These are phyloP conservation scores for Leptonema lineaticorne DNA, from an alignment of 1,140 invertebrate species.

Conservation along the genomic window DNA sequence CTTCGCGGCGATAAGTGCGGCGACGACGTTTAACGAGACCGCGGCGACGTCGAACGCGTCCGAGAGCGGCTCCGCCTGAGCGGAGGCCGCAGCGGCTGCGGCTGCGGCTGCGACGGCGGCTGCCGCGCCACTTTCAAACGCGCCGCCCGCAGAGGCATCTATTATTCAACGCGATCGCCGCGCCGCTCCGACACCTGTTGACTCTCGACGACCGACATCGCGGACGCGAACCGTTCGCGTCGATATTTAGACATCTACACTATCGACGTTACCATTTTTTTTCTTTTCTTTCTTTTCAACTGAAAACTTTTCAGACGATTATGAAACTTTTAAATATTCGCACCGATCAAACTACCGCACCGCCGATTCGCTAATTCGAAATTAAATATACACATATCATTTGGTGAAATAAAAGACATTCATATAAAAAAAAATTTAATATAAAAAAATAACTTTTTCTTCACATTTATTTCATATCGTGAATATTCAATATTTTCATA, in stretches of 20 bases:
- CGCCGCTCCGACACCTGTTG: slow-evolving; percentile 6
- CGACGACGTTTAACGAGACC: too few relatives aligned
- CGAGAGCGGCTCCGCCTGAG: background rate
- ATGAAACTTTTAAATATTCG: too few relatives aligned
- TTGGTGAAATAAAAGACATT: too few relatives aligned
- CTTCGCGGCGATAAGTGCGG: background rate
- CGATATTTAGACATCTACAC: background rate
- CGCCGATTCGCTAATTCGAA: too few relatives aligned
- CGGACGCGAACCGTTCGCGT: background rate
- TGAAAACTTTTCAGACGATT: too few relatives aligned
- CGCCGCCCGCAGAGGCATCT: slow-evolving; percentile 12
- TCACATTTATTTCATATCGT: background rate
- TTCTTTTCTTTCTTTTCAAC: too few relatives aligned
- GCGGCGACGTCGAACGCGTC: background rate
- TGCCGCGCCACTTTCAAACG: slow-evolving; percentile 20
- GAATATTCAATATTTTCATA: slow-evolving; percentile 21
- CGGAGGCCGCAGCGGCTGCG: background rate
- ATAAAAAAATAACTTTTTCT: too few relatives aligned
- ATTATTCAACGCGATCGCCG: slow-evolving; percentile 4
- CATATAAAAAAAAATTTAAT: too few relatives aligned
- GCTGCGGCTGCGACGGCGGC: background rate
- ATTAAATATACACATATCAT: too few relatives aligned
- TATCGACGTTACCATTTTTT: background rate
- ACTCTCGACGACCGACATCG: background rate
- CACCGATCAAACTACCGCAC: too few relatives aligned